These are phyloP conservation scores for Hanleya hanleyi DNA, from an alignment of 2,888 invertebrate species.

Conservation along the genomic window DNA sequence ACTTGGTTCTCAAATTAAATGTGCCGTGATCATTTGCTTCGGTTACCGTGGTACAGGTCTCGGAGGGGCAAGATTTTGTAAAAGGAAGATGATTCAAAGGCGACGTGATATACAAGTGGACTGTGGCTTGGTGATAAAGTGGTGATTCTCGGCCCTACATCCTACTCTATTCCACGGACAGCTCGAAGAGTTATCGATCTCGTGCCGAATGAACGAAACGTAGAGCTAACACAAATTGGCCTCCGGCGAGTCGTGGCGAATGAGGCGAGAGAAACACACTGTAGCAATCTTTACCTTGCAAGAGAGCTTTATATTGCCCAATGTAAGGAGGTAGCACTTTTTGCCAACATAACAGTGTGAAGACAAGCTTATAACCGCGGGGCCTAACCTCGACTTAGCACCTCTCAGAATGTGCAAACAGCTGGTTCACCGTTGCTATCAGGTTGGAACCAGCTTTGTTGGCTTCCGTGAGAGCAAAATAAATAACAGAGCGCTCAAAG, in stretches of 20 bases:
- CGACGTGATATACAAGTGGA: not conserved
- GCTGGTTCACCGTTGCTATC: too few species aligned
- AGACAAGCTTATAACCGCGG: too few species aligned
- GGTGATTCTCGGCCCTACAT: not conserved
- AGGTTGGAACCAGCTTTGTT: too few species aligned
- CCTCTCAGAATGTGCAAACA: too few species aligned
- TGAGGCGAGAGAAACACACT: conserved; percentile 10
- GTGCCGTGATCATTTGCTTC: not conserved
- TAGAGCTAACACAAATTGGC: not conserved
- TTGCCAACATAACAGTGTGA: too few species aligned
- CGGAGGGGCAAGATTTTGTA: not conserved
- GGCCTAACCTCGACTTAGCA: too few species aligned
- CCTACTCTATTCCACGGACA: not conserved
- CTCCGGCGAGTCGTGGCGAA: not conserved
- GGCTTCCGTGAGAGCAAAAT: too few species aligned
- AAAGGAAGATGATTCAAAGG: not conserved
- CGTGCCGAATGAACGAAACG: not conserved
- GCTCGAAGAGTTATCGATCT: not conserved
- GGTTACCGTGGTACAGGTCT: not conserved
- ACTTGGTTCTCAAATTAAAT: not conserved
- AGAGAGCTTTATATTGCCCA: too few species aligned
- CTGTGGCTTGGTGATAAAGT: not conserved
- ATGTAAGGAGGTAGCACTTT: too few species aligned
- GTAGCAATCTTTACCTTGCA: conserved; percentile 8
- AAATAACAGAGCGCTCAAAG: too few species aligned